Evolutionary conservation across 2,797 vertebrate genomes (phyloP).

Genomic region (Gymnocypris eckloni): DNA sequence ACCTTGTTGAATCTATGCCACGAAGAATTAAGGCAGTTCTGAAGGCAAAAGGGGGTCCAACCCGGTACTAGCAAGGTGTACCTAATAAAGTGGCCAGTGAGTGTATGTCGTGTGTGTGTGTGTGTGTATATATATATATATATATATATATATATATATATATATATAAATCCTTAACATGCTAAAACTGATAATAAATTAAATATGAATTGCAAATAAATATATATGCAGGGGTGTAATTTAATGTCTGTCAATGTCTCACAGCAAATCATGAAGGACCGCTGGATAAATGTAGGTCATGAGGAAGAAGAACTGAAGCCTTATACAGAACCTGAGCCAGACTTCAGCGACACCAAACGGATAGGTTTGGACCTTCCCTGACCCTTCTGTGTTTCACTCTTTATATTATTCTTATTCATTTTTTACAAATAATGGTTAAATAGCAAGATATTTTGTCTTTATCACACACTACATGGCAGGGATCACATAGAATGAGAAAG

Average conservation of each 20-base stretch:
- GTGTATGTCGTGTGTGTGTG: too few relatives aligned
- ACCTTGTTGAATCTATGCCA: too few relatives aligned
- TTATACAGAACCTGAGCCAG: slow-evolving; percentile 84
- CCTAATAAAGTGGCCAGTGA: too few relatives aligned
- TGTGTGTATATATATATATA: too few relatives aligned
- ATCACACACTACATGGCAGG: not conserved
- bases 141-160: too few relatives aligned
- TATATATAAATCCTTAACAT: not conserved
- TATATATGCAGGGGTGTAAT: not conserved
- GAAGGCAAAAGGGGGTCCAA: too few relatives aligned
- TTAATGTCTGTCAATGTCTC: not conserved
- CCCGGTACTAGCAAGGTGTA: too few relatives aligned
- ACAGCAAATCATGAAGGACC: slow-evolving; percentile 95
- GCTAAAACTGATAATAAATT: not conserved
- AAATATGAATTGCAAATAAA: not conserved
- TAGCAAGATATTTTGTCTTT: too few relatives aligned
- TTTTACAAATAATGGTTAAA: too few relatives aligned
- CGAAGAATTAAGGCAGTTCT: too few relatives aligned
- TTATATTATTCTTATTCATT: not conserved
- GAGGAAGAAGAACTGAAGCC: slow-evolving; percentile 89
- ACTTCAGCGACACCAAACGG: slow-evolving; percentile 85
- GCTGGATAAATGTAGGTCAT: slow-evolving; percentile 91
- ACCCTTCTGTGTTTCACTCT: too few relatives aligned
- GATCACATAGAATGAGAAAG: not conserved
- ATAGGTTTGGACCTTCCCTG: slow-evolving; percentile 74